Base-by-base conservation (phyloP, 2,888 invertebrate genomes). In the Sarcophaga variegata region DNA sequence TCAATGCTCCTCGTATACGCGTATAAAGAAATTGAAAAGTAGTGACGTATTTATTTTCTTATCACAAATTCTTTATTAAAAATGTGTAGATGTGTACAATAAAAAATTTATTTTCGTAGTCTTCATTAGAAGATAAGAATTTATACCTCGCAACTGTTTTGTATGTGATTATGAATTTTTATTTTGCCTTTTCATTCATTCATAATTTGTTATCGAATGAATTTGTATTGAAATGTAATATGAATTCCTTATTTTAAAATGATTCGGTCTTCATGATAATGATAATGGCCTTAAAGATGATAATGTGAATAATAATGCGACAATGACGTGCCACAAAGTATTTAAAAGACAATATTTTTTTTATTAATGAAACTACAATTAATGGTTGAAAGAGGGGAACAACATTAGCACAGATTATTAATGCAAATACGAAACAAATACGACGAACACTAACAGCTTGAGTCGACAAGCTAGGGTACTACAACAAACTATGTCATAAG, bases 261-360 rank as follows among this genome's bases (percentile, higher is more conserved):
- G 54, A 54, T 54, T 54, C 12, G 17, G 54, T 12, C 14, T 4
- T 12, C 17, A 54, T 49, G 49, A 49, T 17, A 12, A 14, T 54
- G 54, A 54, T 54, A 54, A 54, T 17, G 37, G 8, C 37, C 37
- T 37, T 37, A 37, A 37, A 37, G 37, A 6, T 22, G 11, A 45
- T 6, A 47, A 64, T 49, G 64, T 49, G n/a, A 63, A 69, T 63
- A 49, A 37, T 54, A 54, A 54, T 54, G 54, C 54, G 54, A 17
- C 10, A 17, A 64, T 76, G 82, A 76, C 77, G 47, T 71, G 71
- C 27, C 71, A 72, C 17, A 82, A 82, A 66, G 20, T 72, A 77
- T 71, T 66, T 76, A 45, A 63, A 82, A 70, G 20, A 6, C 20
- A 37, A 75, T 69, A 63, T 70, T 37, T 37, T 27, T 37, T 37